Base-by-base conservation (phyloP, 2,888 invertebrate species). In the Acronicta leporina region DNA sequence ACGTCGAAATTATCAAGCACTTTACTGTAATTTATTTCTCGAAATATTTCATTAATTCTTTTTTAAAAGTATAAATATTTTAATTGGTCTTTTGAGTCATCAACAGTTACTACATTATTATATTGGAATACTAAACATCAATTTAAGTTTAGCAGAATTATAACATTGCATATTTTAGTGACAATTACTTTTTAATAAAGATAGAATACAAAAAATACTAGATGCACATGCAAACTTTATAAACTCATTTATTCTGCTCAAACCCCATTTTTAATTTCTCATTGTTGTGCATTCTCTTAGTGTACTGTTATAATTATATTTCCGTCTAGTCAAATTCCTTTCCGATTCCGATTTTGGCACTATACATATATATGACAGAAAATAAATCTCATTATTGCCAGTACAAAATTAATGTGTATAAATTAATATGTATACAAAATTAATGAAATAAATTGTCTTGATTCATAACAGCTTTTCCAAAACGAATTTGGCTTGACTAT, bases 171-270 rank as follows among this genome's bases (percentile, higher is more conserved):
- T 42, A 38, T 4, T 40, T 0, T 57, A 64, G 42, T 44, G 16
- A 44, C 3, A 53, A 4, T 10, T 48, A 49, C 30, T 69, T 73
- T 30, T 16, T 49, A 0, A 33, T 15, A 25, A 20, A 43, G 8
- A 41, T 46, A 51, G 0, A 33, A 33, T 11, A 33, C 9, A 33
- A 11, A 33, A 11, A 33, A 11, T 11, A 60, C 65, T 78, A 74
- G 66, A 53, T 68, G 78, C 80, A 81, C 80, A 81, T 80, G 82
- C 79, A 75, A 79, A 74, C 66, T 83, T 81, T 80, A 86, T 87
- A 78, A 90, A 92, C 94, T 94, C 94, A 93, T 94, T 92, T 88
- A 91, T 87, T 94, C 94, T 94, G 93, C 91, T 90, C 87, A 87
- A 90, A 91, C 93, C 94, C 92, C 92, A 92, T 92, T 87, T 88